These are phyloP conservation scores for Cepaea hortensis DNA, from an alignment of 2,888 invertebrate species.

Conservation along the genomic window DNA sequence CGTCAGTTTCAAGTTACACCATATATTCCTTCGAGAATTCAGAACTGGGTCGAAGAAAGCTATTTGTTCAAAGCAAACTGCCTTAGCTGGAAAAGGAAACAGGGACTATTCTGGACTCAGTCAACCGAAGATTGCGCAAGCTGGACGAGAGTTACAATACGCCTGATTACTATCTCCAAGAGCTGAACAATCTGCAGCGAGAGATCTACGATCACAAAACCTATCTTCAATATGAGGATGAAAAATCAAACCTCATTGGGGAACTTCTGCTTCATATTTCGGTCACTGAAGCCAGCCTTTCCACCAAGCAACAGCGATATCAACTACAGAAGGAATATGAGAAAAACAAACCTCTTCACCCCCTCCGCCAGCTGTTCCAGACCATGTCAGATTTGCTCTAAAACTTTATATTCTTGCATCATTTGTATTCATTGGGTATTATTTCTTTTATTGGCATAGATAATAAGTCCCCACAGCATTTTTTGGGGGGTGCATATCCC, in stretches of 20 bases:
- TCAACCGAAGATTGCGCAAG: not conserved
- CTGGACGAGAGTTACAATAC: not conserved
- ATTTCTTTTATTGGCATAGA: too few relatives aligned
- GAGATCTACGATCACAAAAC: not conserved
- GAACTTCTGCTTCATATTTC: not conserved
- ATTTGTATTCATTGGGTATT: too few relatives aligned
- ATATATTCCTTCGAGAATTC: not conserved
- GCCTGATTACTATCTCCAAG: not conserved
- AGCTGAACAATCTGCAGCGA: not conserved
- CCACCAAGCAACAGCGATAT: not conserved
- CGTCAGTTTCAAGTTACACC: not conserved
- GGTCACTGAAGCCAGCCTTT: constrained; percentile 11
- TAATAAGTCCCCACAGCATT: too few relatives aligned
- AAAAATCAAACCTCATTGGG: not conserved
- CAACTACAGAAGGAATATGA: not conserved
- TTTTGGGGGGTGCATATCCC: too few relatives aligned
- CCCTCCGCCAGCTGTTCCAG: too few relatives aligned
- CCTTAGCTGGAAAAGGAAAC: not conserved
- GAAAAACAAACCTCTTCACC: not conserved
- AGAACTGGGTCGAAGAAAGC: not conserved
- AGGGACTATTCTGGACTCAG: not conserved
- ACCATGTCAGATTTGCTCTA: too few relatives aligned
- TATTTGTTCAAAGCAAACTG: not conserved
- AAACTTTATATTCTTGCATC: too few relatives aligned
- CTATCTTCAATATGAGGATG: not conserved